phyloP scores from a whole-genome alignment of 2,113 vertebrate species.

The Nerophis ophidion region DNA sequence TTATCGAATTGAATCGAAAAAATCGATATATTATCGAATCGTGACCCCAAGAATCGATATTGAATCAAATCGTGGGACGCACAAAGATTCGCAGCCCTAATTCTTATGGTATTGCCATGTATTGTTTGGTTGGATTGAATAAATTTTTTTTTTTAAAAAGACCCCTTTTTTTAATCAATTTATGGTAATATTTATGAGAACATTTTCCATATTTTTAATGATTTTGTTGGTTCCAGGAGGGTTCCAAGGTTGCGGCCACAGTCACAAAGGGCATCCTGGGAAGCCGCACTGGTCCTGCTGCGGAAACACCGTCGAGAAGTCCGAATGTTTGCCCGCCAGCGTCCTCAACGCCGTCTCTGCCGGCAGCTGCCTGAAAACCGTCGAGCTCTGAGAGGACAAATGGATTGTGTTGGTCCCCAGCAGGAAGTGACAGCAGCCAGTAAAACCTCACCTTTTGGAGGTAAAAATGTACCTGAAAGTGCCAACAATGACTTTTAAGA shows the following conservation, averaged over 20 bases:
- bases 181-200: too few relatives aligned
- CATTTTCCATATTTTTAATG: too few relatives aligned
- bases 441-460: background rate
- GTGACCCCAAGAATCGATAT: too few relatives aligned
- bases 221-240: conserved; percentile 72
- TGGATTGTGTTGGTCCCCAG: background rate
- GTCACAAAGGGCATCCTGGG: conserved; percentile 88
- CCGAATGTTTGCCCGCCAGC: conserved; percentile 72
- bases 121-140: too few relatives aligned
- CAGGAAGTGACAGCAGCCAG: background rate
- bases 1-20: too few relatives aligned
- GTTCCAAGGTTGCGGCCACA: conserved; percentile 90
- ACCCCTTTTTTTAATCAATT: too few relatives aligned
- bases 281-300: conserved; percentile 92
- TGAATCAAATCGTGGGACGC: too few relatives aligned
- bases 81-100: too few relatives aligned
- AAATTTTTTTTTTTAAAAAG: too few relatives aligned
- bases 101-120: too few relatives aligned
- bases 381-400: conserved; percentile 73
- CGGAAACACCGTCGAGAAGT: conserved; percentile 75
- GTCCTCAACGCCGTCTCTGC: conserved; percentile 37
- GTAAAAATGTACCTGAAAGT: background rate
- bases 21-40: too few relatives aligned
- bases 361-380: conserved; percentile 73
- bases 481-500: background rate